These are phyloP conservation scores for Cantharis rustica DNA, from an alignment of 2,888 invertebrate genomes.

Conservation along the genomic window DNA sequence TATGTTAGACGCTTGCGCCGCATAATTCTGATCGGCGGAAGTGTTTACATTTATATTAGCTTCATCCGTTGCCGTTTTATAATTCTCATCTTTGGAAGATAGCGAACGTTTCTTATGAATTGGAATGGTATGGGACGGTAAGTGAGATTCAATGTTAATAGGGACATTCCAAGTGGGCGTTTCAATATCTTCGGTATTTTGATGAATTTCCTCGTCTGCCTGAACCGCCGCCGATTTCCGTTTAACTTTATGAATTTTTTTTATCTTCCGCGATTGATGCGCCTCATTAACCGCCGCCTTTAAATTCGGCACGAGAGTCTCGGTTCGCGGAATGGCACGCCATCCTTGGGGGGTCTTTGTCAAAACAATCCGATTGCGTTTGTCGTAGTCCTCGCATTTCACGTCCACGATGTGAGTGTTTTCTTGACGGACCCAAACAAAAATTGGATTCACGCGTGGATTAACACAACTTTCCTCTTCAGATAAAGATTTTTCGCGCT, in stretches of 20 bases:
- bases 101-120: conserved; percentile 55
- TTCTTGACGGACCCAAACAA: conserved; percentile 82
- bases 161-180: conserved; percentile 54
- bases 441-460: conserved; percentile 79
- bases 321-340: conserved; percentile 81
- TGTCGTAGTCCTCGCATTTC: conserved; percentile 86
- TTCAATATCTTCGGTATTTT: conserved; percentile 23
- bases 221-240: conserved; percentile 53
- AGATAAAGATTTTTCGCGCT: conserved; percentile 39
- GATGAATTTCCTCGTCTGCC: conserved; percentile 45
- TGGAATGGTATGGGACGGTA: conserved; percentile 66
- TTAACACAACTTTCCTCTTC: conserved; percentile 52
- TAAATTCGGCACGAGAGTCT: conserved; percentile 59
- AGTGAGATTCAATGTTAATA: conserved; percentile 64
- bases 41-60: conserved; percentile 48
- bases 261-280: conserved; percentile 40
- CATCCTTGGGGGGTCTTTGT: conserved; percentile 82
- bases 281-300: conserved; percentile 54
- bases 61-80: conserved; percentile 28
- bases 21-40: conserved; percentile 47
- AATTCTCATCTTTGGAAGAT: conserved; percentile 43
- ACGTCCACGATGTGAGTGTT: conserved; percentile 83
- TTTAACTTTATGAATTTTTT: conserved; percentile 44
- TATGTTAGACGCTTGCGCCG: conserved; percentile 48
- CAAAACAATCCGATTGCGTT: conserved; percentile 80